Conservation (phyloP, 2,113 vertebrate genomes). For the Heteronetta atricapilla region DNA sequence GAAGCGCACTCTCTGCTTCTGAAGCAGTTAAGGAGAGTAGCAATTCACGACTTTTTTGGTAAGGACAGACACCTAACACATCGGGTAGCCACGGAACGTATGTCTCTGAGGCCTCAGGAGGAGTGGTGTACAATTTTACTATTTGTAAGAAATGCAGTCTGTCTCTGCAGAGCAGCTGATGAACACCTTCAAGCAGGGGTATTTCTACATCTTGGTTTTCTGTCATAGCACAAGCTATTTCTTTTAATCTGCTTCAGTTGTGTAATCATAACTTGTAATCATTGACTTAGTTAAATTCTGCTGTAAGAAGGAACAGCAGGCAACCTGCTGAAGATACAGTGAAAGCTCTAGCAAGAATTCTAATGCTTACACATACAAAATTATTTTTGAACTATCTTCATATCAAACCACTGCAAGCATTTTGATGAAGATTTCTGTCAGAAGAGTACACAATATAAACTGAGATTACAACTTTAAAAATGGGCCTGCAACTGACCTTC, state of each 20-base stretch:
- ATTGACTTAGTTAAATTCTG: neutral
- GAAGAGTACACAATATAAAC: neutral
- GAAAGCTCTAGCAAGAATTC: neutral
- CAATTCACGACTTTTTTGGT: neutral
- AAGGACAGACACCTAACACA: neutral
- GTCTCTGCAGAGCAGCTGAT: neutral
- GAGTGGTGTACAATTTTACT: neutral
- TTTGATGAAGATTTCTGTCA: neutral
- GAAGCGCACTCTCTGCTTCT: neutral
- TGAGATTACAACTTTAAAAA: neutral
- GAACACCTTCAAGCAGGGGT: neutral
- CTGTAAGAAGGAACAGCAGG: neutral
- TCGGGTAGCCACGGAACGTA: neutral
- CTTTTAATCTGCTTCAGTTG: neutral
- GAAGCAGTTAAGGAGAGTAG: neutral
- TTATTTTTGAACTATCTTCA: neutral
- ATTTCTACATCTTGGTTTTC: neutral
- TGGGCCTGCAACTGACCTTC: neutral
- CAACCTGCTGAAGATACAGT: neutral
- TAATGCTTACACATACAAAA: neutral
- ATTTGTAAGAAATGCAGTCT: neutral
- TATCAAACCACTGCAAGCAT: neutral
- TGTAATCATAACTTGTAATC: neutral
- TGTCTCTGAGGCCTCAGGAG: neutral
- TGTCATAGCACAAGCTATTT: neutral